These are phyloP conservation scores for Amphibalanus amphitrite DNA, from an alignment of 1,140 invertebrate genomes.

Conservation along the genomic window DNA sequence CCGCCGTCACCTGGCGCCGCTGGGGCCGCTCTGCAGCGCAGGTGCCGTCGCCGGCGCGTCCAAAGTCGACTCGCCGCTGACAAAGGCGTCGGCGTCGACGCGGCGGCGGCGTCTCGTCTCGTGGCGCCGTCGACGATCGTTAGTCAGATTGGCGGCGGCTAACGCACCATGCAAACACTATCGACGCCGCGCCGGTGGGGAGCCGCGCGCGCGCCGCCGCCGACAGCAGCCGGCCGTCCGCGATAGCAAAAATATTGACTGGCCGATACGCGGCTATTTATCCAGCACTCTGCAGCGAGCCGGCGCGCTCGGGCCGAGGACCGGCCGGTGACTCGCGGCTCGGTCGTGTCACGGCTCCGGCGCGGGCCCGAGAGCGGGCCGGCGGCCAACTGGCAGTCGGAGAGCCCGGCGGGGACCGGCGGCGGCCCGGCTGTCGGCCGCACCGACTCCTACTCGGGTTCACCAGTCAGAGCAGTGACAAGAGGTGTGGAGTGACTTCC, in stretches of 20 bases:
- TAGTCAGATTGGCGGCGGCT: not conserved
- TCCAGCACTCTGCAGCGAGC: not conserved
- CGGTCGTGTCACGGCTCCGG: not conserved
- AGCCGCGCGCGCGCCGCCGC: no score
- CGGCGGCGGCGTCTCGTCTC: not conserved
- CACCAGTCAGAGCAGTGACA: no score
- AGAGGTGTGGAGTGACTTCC: no score
- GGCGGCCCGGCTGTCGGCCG: no score
- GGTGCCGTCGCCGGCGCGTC: not conserved
- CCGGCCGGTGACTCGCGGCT: no score
- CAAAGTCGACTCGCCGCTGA: not conserved
- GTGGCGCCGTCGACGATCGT: not conserved
- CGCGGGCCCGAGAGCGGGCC: no score
- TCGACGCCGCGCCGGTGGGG: not conserved
- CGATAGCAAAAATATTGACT: not conserved
- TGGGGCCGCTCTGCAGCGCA: no score
- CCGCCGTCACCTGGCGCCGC: no score
- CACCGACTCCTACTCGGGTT: no score
- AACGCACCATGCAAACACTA: conserved; percentile 1
- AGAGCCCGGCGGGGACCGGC: no score
- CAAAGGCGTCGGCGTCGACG: not conserved
- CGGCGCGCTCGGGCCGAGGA: no score
- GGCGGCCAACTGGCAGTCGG: not conserved
- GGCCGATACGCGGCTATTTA: not conserved
- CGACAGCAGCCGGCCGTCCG: no score